Percentiles rank a stretch among this genome's conserved stretches.
Conservation (phyloP, 2,113 vertebrate species). For the Pithys albifrons region DNA sequence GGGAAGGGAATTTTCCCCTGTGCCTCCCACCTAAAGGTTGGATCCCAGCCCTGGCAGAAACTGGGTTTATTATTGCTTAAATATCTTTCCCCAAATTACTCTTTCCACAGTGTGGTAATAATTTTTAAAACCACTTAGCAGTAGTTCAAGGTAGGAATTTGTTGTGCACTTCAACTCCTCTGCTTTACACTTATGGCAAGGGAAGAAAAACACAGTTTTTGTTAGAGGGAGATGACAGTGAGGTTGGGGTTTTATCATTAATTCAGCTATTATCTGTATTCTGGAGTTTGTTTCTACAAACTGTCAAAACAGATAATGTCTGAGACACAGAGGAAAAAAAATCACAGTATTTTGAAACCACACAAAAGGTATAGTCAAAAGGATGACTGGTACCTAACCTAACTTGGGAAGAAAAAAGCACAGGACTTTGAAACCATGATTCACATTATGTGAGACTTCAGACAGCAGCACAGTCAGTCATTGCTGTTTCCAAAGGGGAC, state of each 20-base stretch:
- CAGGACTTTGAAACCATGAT: not conserved
- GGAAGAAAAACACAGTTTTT: not conserved
- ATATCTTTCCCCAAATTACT: not conserved
- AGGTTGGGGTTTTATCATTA: not conserved
- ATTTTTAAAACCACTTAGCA: not conserved
- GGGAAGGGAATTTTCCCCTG: not conserved
- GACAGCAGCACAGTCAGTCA: not conserved
- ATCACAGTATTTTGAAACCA: not conserved
- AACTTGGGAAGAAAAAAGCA: not conserved
- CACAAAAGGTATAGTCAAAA: not conserved
- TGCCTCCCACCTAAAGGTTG: not conserved
- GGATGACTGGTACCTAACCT: not conserved
- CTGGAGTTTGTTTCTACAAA: not conserved
- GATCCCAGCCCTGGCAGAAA: not conserved
- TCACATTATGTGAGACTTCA: not conserved
- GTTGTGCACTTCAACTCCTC: not conserved
- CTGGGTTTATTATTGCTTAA: not conserved
- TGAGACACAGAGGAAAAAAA: not conserved
- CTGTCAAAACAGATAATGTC: not conserved
- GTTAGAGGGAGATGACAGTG: not conserved
- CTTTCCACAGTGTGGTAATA: not conserved
- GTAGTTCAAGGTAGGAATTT: not conserved
- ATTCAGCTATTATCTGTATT: not conserved
- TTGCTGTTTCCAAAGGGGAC: not conserved
- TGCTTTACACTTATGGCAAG: not conserved